Conservation (phyloP, 2,113 vertebrate species). For the Lipophrys pholis region DNA sequence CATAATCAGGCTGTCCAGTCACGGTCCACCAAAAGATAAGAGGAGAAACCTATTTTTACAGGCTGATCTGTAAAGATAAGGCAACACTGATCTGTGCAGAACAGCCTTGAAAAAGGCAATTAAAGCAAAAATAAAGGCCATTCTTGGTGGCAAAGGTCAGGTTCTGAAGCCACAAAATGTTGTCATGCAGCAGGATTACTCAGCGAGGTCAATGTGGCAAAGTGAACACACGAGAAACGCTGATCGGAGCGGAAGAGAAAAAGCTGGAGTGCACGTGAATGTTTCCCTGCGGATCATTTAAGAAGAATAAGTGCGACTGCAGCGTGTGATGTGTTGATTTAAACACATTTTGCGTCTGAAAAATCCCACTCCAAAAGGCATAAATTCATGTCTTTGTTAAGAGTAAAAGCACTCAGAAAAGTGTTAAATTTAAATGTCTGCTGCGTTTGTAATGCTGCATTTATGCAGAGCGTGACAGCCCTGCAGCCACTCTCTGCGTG, state of each 20-base stretch:
- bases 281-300: background rate
- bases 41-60: background rate
- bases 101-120: background rate
- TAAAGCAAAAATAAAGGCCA: conserved; percentile 1
- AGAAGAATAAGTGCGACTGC: background rate
- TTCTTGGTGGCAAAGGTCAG: background rate
- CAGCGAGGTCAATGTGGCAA: background rate
- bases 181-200: background rate
- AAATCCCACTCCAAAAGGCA: too few species aligned
- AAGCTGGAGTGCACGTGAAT: too few species aligned
- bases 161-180: background rate
- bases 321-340: background rate
- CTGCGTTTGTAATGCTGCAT: conserved; percentile 29
- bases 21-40: background rate
- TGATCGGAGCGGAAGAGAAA: too few species aligned
- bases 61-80: conserved; percentile 32
- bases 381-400: background rate
- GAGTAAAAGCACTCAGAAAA: conserved; percentile 3
- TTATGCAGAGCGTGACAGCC: conserved; percentile 19
- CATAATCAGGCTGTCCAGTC: background rate
- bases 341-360: too few species aligned
- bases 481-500: conserved; percentile 23
- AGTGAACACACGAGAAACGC: background rate
- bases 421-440: background rate
- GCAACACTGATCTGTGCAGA: conserved; percentile 6